Evolutionary conservation across 1,140 invertebrate species (phyloP), one percentile per base, ranked within the genome.

Genomic region (Meteorus sp.): DNA sequence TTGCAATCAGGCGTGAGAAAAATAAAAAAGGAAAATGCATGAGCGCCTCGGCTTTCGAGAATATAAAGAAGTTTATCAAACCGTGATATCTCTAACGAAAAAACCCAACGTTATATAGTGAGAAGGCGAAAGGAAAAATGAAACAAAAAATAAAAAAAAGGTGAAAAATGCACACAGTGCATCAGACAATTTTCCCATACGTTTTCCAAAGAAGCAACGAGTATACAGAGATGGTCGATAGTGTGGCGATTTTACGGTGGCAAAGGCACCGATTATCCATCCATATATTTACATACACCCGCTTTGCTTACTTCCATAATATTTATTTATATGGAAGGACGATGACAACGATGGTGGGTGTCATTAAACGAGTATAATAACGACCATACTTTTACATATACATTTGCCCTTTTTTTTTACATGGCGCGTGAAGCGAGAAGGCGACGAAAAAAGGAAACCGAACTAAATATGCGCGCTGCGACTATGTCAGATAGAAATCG

Each of bases 401-500:
- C 44, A 22, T 47, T 47, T 43, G 22, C 22, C 25, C 22, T 47
- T 47, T 22, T 9, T 22, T 47, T 47, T 47, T 47, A 27, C 19
- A 22, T 22, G 2, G 19, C 39, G 3, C 8, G 37, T 52, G 45
- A 45, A 33, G 53, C 8, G 23, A 55, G 48, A 44, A 54, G 35
- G 29, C 43, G 37, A 11, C 23, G 22, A 53, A 58, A 52, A 62
- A 62, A 62, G 37, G 29, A 62, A 60, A 53, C 20, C 48, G 43
- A 54, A 55, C 59, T n/a, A n/a, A n/a, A n/a, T n/a, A n/a, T n/a
- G n/a, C n/a, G n/a, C n/a, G n/a, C n/a, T n/a, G 43, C 22, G 27
- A 31, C 2, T 45, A 44, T 48, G 56, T 51, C 57, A 67, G 75
- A 76, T 74, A 75, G 73, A 77, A 75, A 78, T 78, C 76, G 70